Percentiles rank a stretch among this genome's conserved stretches.
These are phyloP conservation scores for Potorous gilbertii DNA, from an alignment of 2,797 vertebrate species.

Conservation along the genomic window DNA sequence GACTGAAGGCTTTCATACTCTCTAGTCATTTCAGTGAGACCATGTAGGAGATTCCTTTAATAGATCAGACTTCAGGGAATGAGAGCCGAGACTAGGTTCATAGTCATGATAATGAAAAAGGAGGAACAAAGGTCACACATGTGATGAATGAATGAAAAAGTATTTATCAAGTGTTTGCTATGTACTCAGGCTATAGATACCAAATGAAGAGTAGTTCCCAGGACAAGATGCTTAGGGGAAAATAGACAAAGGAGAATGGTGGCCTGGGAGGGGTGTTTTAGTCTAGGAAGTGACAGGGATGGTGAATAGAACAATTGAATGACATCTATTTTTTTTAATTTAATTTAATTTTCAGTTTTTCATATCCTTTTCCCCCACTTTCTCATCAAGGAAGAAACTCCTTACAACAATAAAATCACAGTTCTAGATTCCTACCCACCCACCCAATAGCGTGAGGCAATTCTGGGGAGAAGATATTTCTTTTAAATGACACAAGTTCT, in stretches of 20 bases:
- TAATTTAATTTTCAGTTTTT: neutral
- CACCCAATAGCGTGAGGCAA: neutral
- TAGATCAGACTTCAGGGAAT: no score
- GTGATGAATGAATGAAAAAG: neutral
- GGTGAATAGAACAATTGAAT: neutral
- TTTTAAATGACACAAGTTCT: neutral
- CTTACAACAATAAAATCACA: neutral
- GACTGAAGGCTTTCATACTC: neutral
- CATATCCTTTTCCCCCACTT: neutral
- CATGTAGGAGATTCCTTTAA: neutral
- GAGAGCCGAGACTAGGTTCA: neutral
- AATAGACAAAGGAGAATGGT: neutral
- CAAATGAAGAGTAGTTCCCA: neutral
- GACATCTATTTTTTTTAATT: neutral
- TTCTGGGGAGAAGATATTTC: neutral
- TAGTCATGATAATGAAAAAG: neutral
- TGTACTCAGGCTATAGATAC: neutral
- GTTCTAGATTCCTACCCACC: neutral
- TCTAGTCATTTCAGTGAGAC: neutral
- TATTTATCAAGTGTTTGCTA: neutral
- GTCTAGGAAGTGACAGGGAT: neutral
- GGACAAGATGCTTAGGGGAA: neutral
- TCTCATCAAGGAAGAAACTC: neutral
- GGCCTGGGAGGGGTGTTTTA: neutral
- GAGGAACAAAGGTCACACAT: neutral